These are phyloP conservation scores for Drepanosiphum platanoidis DNA, from an alignment of 2,888 invertebrate species.

Conservation along the genomic window DNA sequence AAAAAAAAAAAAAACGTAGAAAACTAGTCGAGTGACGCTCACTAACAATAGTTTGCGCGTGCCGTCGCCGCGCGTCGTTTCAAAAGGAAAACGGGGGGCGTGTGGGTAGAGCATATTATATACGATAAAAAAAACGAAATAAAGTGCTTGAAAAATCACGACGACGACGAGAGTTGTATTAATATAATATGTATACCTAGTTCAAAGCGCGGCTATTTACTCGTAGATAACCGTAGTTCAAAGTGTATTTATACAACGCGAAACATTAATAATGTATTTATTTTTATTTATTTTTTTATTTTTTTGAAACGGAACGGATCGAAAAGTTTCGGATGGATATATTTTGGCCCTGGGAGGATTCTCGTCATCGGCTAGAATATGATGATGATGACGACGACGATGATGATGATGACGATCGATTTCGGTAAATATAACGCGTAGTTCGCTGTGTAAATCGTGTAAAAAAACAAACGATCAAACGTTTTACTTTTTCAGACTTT, in stretches of 20 bases:
- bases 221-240: neutral
- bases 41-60: neutral
- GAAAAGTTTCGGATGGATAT: neutral
- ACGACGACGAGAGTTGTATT: neutral
- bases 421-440: neutral
- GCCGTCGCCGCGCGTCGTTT: neutral
- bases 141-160: neutral
- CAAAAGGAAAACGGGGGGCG: neutral
- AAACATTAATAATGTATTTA: neutral
- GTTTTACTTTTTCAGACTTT: no score
- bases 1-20: neutral
- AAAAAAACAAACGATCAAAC: neutral
- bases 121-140: neutral
- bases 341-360: neutral
- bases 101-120: neutral
- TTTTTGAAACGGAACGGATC: neutral
- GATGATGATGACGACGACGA: no score
- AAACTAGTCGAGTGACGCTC: neutral
- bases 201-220: neutral
- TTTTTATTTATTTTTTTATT: no score
- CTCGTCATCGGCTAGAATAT: neutral
- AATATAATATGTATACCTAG: neutral
- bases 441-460: neutral
- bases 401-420: no score
- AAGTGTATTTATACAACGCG: neutral